Percentiles rank a stretch among this genome's conserved stretches.
Evolutionary conservation across 2,797 vertebrate genomes (phyloP).

Genomic region (Iguana delicatissima): DNA sequence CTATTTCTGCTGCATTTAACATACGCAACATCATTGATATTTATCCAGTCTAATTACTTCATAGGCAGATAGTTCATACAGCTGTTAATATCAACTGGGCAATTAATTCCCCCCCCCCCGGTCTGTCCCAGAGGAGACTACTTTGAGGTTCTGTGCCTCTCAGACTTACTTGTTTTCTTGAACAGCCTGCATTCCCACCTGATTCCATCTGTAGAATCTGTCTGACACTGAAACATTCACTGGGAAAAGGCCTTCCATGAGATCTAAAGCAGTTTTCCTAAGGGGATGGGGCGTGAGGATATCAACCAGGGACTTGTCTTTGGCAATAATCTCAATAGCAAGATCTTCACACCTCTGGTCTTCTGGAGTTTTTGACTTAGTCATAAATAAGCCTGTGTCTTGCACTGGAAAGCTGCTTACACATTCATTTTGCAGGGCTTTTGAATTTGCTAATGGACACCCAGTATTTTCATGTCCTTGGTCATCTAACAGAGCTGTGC

Average conservation of each 20-base stretch:
- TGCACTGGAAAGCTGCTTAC: rapidly evolving
- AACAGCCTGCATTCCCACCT: background rate
- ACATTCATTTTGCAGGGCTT: rapidly evolving
- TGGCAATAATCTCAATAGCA: conserved; percentile 82
- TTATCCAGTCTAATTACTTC: background rate
- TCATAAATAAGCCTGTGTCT: background rate
- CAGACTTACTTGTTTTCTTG: conserved; percentile 63
- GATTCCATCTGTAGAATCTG: conserved; percentile 47
- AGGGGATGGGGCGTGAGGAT: conserved; percentile 84
- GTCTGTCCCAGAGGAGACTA: background rate
- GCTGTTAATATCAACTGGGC: background rate
- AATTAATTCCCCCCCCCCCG: rapidly evolving
- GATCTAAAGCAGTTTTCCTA: conserved; percentile 87
- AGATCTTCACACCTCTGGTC: conserved; percentile 82
- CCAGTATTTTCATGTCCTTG: background rate
- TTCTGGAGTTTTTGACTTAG: conserved; percentile 36
- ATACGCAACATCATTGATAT: background rate
- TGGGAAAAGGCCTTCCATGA: conserved; percentile 93
- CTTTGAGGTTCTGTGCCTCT: background rate
- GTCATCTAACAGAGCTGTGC: rapidly evolving
- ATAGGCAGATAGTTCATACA: background rate
- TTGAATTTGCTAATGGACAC: background rate
- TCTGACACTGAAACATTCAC: conserved; percentile 80
- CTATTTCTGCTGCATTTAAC: background rate
- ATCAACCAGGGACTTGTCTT: conserved; percentile 86